Conservation (phyloP, 2,888 invertebrate genomes). For the Alitta virens region DNA sequence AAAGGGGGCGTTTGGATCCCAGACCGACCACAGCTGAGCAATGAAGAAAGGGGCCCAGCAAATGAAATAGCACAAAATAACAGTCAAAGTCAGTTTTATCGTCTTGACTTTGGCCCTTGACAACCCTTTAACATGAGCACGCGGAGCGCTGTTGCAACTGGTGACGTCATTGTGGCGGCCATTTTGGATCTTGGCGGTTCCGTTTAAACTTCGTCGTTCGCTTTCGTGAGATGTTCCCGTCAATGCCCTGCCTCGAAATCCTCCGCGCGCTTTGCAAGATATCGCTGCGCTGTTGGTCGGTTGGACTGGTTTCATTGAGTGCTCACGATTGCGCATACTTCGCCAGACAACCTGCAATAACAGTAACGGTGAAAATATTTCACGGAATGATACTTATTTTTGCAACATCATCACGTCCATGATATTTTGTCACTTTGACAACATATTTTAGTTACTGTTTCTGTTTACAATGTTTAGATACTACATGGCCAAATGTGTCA, state of each 20-base stretch:
- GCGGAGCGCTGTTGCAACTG: constrained; percentile 39
- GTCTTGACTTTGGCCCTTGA: constrained; percentile 59
- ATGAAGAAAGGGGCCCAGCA: constrained; percentile 71
- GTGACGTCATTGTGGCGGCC: background rate
- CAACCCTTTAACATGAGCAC: constrained; percentile 54
- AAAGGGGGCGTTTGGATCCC: constrained; percentile 36
- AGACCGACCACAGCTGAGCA: constrained; percentile 64
- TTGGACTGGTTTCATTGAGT: background rate
- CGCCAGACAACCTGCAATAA: constrained; percentile 34
- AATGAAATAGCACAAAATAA: constrained; percentile 66
- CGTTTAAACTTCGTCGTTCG: background rate
- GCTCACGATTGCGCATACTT: constrained; percentile 27
- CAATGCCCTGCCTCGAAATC: too few relatives aligned
- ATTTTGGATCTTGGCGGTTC: background rate
- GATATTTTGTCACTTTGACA: too few relatives aligned
- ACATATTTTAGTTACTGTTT: too few relatives aligned
- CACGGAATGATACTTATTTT: too few relatives aligned
- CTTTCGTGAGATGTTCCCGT: background rate
- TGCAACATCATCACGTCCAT: too few relatives aligned
- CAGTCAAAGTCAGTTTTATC: constrained; percentile 59
- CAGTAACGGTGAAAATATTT: too few relatives aligned
- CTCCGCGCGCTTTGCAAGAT: too few relatives aligned
- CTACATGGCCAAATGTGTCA: too few relatives aligned
- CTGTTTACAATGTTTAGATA: too few relatives aligned
- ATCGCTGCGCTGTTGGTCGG: too few relatives aligned